Evolutionary conservation across 2,797 vertebrate species (phyloP).

Genomic region (Cynopterus sphinx): DNA sequence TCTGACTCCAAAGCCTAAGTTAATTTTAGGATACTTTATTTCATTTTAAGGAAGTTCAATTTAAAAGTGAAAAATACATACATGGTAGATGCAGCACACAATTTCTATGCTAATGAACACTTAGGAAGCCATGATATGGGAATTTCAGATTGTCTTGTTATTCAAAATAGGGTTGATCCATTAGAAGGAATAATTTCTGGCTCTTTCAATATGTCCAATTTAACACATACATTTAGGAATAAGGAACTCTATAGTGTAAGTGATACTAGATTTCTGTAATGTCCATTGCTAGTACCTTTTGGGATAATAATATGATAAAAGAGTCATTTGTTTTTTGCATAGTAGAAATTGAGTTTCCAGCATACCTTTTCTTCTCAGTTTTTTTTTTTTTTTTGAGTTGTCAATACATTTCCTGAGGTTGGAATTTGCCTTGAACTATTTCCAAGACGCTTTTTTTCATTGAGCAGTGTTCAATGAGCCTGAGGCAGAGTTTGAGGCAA

Average conservation of each 20-base stretch:
- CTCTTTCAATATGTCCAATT: constrained; percentile 34
- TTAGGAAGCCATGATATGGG: neutral
- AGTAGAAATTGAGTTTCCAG: constrained; percentile 7
- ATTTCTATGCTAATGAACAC: constrained; percentile 35
- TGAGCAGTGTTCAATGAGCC: constrained; percentile 64
- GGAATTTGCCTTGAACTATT: constrained; percentile 54
- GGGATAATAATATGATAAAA: neutral
- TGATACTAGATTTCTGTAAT: neutral
- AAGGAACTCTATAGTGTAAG: neutral
- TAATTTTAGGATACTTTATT: constrained; percentile 27
- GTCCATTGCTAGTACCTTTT: neutral
- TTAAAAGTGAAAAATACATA: neutral
- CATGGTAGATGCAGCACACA: neutral
- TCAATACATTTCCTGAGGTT: constrained; percentile 47
- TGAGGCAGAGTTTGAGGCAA: constrained; percentile 68
- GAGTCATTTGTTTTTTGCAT: neutral
- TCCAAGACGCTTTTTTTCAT: constrained; percentile 28
- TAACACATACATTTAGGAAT: neutral
- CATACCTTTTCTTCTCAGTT: neutral
- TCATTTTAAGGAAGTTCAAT: constrained; percentile 30
- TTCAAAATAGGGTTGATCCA: constrained; percentile 42
- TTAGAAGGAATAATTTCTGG: constrained; percentile 26
- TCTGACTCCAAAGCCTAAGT: neutral
- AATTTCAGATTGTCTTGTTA: constrained; percentile 28
- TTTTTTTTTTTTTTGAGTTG: neutral